Evolutionary conservation across 2,113 vertebrate species (phyloP).

Genomic region (human): GRCh38 chr11:120378001-120378500

Average conservation of each 20-base stretch:
- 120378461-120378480: not conserved
- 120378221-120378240: not conserved
- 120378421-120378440: conserved; percentile 18
- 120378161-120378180: not conserved
- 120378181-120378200: not conserved
- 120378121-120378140: not conserved
- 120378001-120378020: too few relatives aligned
- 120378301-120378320: not conserved
- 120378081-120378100: not conserved
- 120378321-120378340: not conserved
- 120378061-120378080: not conserved
- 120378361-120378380: not conserved
- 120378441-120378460: not conserved
- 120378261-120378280: not conserved
- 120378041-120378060: too few relatives aligned
- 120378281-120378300: not conserved
- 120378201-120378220: not conserved
- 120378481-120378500: not conserved
- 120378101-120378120: not conserved
- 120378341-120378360: not conserved
- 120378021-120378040: too few relatives aligned
- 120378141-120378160: not conserved
- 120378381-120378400: not conserved
- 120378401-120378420: not conserved
- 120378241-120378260: not conserved